Base-by-base conservation (phyloP, 2,888 invertebrate genomes). In the Nemoura dubitans region DNA sequence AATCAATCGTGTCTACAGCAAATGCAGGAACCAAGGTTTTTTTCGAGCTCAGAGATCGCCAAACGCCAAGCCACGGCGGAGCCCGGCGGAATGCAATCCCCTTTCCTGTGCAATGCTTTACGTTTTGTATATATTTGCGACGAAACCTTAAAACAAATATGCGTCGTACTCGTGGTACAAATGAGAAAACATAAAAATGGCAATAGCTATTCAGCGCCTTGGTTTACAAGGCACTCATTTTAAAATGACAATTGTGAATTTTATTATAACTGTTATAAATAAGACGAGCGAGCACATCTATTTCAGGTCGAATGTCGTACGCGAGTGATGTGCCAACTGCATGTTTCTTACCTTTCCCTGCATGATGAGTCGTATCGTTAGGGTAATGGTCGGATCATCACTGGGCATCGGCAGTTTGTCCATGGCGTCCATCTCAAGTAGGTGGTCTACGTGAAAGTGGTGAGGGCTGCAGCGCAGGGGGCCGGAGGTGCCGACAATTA, bases 361-460 rank as follows among this genome's bases (percentile, higher is more conserved):
- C 99, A 99, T 99, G 93, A 99, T 98, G 94, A 99, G 96, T 93
- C 99, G 96, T 94, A 99, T 98, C 92, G 99, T 99, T 92, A 99
- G 96, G 92, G 98, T 98, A 93, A 98, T 97, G 93, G 96, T 96
- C 90, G 96, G 96, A 93, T 96, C 96, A 93, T 96, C 96, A 92
- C 95, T 95, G 90, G 95, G 94, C 92, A 94, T 93, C 91, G 93
- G 92, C 14, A 78, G 26, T 92, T 94, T 95, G 89, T 90, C 90
- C 87, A 88, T 88, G 87, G 88, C 86, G 92, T 95, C 95, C 94
- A 94, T 93, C 90, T 90, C 90, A 90, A 76, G 36, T 27, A 25
- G 77, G 85, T 85, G 27, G 25, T 21, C 59, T 59, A 59, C 59
- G 10, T 59, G 6, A 1, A 59, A 59, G 59, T 59, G 59, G 59